Conservation (phyloP, 1,140 invertebrate genomes). For the Anastrepha ludens region DNA sequence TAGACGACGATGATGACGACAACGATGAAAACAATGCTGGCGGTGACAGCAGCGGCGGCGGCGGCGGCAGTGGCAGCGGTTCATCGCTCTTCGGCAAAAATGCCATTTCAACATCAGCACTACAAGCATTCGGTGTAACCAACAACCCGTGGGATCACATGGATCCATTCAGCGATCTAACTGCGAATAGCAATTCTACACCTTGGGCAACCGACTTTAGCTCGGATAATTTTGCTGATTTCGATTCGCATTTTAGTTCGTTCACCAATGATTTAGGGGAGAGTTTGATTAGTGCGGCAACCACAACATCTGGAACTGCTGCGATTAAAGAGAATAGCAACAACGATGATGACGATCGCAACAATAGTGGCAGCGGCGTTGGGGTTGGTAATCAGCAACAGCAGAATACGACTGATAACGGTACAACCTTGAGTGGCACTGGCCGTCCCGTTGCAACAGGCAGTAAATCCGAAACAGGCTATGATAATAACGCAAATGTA, state of each 20-base stretch:
- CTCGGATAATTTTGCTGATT: slow-evolving; percentile 70
- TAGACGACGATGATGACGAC: slow-evolving; percentile 68
- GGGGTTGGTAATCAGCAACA: background rate
- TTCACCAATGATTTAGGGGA: slow-evolving; percentile 68
- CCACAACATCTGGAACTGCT: slow-evolving; percentile 28
- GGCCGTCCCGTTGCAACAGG: slow-evolving; percentile 22
- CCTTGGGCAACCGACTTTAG: slow-evolving; percentile 66
- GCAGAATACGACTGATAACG: background rate
- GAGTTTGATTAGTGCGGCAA: slow-evolving; percentile 42
- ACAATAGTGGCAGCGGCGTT: background rate
- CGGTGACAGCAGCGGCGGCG: slow-evolving; percentile 60
- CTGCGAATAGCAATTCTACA: slow-evolving; percentile 59
- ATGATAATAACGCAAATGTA: slow-evolving; percentile 72
- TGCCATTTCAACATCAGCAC: slow-evolving; percentile 48
- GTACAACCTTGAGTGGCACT: background rate
- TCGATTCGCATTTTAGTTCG: slow-evolving; percentile 70
- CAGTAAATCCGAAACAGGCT: slow-evolving; percentile 59
- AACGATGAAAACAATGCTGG: slow-evolving; percentile 62
- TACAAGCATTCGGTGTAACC: slow-evolving; percentile 44
- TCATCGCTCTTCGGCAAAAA: slow-evolving; percentile 45
- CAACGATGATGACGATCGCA: background rate
- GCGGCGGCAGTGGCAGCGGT: slow-evolving; percentile 53
- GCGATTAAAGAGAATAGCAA: slow-evolving; percentile 56
- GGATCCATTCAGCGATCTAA: slow-evolving; percentile 65
- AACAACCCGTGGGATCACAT: slow-evolving; percentile 67